Evolutionary conservation across 2,113 vertebrate species (phyloP), one percentile per base, ranked within the genome.

Genomic region (Campylomormyrus numenius): DNA sequence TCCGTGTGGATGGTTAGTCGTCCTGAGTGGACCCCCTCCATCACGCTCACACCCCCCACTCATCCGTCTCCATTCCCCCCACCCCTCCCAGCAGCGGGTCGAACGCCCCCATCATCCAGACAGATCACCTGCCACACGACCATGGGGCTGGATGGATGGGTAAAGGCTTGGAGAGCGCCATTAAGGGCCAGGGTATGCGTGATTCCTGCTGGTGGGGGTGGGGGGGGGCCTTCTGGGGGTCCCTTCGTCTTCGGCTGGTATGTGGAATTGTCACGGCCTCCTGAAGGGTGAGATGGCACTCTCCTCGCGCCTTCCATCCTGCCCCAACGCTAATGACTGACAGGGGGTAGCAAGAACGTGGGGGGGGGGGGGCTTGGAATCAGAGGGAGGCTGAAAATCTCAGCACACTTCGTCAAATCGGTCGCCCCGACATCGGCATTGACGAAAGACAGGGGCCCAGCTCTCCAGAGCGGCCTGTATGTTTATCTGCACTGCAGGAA

Each of bases 381-480:
- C n/a, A 49, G 4, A 6, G 85, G 48, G 15, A 35, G 49, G 27
- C 10, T 21, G 8, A 35, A 48, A 52, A 87, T 17, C n/a, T 35
- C 11, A 52, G 48, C 5, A 17, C 8, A 0, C 48, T 31, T 53
- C 49, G 4, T 35, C 27, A 52, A 24, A 87, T 9, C 49, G 7
- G 27, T 17, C 15, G 27, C 42, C 45, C 62, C 45, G 27, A 70
- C n/a, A 0, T 70, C 13, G 1, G 1, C 45, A 19, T 35, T 89
- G 74, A 84, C 21, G 49, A 83, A 89, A 89, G 31, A 21, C 19
- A n/a, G 48, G 48, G n/a, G 15, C 85, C 31, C 85, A 46, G 85
- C 90, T 83, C 31, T 50, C 92, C 92, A 91, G 90, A 53, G 88
- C 90, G 85, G 42, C 31, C 85, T 66, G 62, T 90, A 74, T 3